Evolutionary conservation across 2,113 vertebrate species (phyloP), one percentile per base, ranked within the genome.

Genomic region (Rhinolophus sinicus): DNA sequence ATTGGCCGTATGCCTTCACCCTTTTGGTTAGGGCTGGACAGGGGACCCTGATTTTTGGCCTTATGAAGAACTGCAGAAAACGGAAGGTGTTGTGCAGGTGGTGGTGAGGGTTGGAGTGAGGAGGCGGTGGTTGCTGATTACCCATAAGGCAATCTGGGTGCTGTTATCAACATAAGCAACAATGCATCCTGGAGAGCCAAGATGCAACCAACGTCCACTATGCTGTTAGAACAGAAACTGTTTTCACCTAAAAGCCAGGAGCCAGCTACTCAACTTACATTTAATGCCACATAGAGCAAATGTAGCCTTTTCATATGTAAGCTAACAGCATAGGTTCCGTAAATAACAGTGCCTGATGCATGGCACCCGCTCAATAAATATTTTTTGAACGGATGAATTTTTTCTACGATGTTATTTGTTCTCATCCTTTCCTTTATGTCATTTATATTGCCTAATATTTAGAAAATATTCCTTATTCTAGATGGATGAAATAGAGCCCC

Each of bases 371-470:
- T 72, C 40, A 75, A 11, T 56, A 47, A 77, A 8, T 75, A 30
- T 88, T 38, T 96, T 18, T 70, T 94, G 33, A 93, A 35, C 62
- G 10, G 22, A 15, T 69, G 5, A 58, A 84, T 44, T 95, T 82
- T 47, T 62, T 73, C 52, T 67, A 16, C 28, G 67, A 35, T 47
- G 5, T 54, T 82, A 67, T 76, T 62, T 83, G 47, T 75, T 80
- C 69, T 95, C 22, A 70, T 47, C 19, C 5, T 83, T 91, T 69
- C 69, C 70, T 64, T 62, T 56, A 73, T 77, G 35, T 12, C 62
- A 94, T 86, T 93, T 81, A 56, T 58, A 73, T 64, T 89, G 95
- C 14, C 75, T 76, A 96, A 72, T 80, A 80, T 70, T 50, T 90
- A 94, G 75, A 5, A 93, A 65, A 85, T 54, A 80, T 8, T 44